Evolutionary conservation across 2,888 invertebrate genomes (phyloP).

Genomic region (Harpagoxenus sublaevis): DNA sequence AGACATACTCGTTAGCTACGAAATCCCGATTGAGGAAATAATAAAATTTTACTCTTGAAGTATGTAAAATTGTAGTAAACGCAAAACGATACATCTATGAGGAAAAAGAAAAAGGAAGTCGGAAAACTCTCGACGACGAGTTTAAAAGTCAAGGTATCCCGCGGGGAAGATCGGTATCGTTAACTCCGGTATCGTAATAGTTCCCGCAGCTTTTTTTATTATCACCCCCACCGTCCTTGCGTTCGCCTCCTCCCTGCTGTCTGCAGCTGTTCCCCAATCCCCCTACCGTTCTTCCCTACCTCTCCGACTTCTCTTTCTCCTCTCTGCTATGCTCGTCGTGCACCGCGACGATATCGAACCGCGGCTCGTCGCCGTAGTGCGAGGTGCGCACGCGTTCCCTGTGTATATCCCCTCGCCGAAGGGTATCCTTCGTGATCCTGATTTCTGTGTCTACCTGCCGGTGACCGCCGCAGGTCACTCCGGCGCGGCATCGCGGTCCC

Average conservation of each 20-base stretch:
- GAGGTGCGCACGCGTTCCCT: constrained; percentile 51
- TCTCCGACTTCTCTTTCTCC: constrained; percentile 18
- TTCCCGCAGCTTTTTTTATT: constrained; percentile 29
- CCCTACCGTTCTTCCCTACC: constrained; percentile 38
- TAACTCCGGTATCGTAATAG: constrained; percentile 2
- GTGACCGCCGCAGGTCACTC: constrained; percentile 24
- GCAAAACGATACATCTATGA: too few species aligned
- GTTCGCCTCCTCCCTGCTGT: constrained; percentile 21
- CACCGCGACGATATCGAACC: constrained; percentile 51
- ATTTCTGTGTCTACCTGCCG: constrained; percentile 32
- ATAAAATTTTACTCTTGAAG: too few species aligned
- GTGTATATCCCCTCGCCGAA: constrained; percentile 12
- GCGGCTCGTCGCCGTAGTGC: constrained; percentile 41
- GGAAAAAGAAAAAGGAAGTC: background rate
- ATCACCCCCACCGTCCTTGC: constrained; percentile 45
- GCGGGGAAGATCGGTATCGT: background rate
- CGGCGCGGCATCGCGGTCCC: background rate
- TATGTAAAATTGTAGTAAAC: background rate
- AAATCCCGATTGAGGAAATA: background rate
- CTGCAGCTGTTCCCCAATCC: constrained; percentile 33
- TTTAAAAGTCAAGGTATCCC: background rate
- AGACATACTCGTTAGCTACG: background rate
- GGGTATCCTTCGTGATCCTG: constrained; percentile 35
- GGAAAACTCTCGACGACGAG: background rate
- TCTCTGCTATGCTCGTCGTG: constrained; percentile 40